Base-by-base conservation (phyloP, 2,113 vertebrate genomes). In the Nycticorax nycticorax region DNA sequence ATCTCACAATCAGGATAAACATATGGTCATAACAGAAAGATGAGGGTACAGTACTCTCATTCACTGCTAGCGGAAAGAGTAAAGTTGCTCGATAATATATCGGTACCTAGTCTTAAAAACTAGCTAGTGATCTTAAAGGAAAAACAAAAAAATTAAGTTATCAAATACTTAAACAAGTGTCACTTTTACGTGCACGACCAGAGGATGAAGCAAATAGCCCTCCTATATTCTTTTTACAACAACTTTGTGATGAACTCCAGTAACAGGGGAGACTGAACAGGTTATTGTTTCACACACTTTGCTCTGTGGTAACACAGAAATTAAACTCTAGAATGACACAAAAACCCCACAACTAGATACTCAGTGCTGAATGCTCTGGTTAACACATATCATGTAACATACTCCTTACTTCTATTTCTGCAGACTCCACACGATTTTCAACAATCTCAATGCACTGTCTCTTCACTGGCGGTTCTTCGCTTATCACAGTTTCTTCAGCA, bases 401-500 rank as follows among this genome's bases (percentile, higher is more conserved):
- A 93, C 97, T 96, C 96, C 98, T 98, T 98, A 99, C 99, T 98
- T 99, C 98, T 93, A 99, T 98, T 97, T 99, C 98, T 95, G 98
- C 98, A 91, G 98, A 98, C 66, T 99, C 98, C 97, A 98, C 96
- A 64, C 98, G 98, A 89, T 98, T 99, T 97, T 99, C 99, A 96
- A 99, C 98, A 84, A 99, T 99, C 95, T 99, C 98, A 85, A 99
- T 98, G 96, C 98, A 98, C 66, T 98, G 98, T 90, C 99, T 98
- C 95, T 99, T 99, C 59, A 98, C 45, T 47, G 98, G 98, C 0
- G 99, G 99, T 63, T 99, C 99, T 93, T 99, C 99, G 6, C 99
- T 99, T 95, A 99, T 98, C 71, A 99, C 99, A 16, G 99, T 99
- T 97, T 99, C 99, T 97, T 99, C 99, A 79, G 98, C 99, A 94